Base-by-base conservation (phyloP, 2,888 invertebrate species). In the Callyntrura sp. region DNA sequence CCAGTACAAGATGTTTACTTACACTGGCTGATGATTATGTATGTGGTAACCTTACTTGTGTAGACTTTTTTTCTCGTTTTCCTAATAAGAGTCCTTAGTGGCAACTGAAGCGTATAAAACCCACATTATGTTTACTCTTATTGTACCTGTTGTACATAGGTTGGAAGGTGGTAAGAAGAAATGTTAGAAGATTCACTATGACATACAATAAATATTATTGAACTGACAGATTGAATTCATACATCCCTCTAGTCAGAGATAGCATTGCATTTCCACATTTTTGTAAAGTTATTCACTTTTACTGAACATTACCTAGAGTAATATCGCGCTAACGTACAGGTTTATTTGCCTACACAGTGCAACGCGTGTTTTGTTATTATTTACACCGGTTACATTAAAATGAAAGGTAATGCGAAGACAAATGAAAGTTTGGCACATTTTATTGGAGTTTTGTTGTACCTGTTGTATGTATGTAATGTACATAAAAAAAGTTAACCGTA, bases 161-260 rank as follows among this genome's bases (percentile, higher is more conserved):
- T 62, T 65, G 23, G 65, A 6, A 25, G n/a, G 43, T 17, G n/a
- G 35, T 43, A 65, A 25, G 12, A 9, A 20, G 28, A 28, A 25
- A 65, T 8, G 11, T 76, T 76, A 43, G 28, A 68, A 25, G 68
- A 68, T 48, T 51, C 20, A 43, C 73, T 20, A 45, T 73, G 17
- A 45, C 73, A 45, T 73, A 45, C 73, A 73, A 73, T 73, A 73
- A 45, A 73, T 45, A 28, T 28, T n/a, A 68, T 68, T 68, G 25
- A 35, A 25, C 9, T 25, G 28, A 25, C 14, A 23, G 28, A 28
- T 68, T 35, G 62, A 5, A 62, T 14, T 62, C 17, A 23, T n/a
- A n/a, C 2, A 23, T 62, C 17, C 35, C 35, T 35, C 35, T 35
- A 35, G 35, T 35, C 35, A 35, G 2, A 35, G 35, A 35, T 35